phyloP scores from a whole-genome alignment of 2,113 vertebrate genomes.

The Muntiacus reevesi region DNA sequence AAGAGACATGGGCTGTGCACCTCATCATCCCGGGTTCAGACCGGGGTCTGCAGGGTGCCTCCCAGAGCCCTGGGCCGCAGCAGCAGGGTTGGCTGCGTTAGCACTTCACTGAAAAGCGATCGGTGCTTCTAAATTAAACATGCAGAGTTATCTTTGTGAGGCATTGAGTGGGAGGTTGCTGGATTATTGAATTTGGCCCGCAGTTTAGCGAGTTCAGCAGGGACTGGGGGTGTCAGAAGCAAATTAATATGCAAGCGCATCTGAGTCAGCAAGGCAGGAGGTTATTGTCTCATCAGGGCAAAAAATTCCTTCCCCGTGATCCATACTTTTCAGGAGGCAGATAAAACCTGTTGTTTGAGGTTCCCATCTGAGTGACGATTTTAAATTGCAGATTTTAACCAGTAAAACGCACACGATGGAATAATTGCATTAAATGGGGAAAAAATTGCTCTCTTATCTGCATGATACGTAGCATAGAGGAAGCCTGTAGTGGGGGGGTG shows the following conservation, averaged over 20 bases:
- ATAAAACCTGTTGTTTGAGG: constrained; percentile 29
- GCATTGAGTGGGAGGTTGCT: constrained; percentile 66
- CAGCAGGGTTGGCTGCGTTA: constrained; percentile 51
- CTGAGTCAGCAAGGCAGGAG: constrained; percentile 56
- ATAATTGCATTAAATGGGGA: not conserved
- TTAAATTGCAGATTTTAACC: constrained; percentile 16
- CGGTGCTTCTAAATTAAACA: constrained; percentile 77
- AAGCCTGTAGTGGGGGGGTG: not conserved
- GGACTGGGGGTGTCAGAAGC: constrained; percentile 54
- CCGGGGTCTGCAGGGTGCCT: not conserved
- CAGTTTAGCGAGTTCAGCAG: constrained; percentile 74
- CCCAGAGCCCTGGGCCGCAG: not conserved
- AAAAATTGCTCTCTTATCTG: not conserved
- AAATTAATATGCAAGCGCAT: constrained; percentile 61
- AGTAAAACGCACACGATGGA: not conserved
- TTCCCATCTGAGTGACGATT: not conserved
- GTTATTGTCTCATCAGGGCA: constrained; percentile 52
- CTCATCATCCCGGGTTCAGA: not conserved
- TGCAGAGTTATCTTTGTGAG: constrained; percentile 78
- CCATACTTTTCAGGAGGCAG: constrained; percentile 15
- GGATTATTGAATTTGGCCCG: constrained; percentile 77
- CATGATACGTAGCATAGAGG: not conserved
- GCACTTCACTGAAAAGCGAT: constrained; percentile 77
- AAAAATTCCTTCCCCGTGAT: not conserved
- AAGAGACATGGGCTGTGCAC: not conserved